Percentiles rank a stretch among this genome's conserved stretches.
These are phyloP conservation scores for Crax fasciolata DNA, from an alignment of 2,797 vertebrate genomes.

Conservation along the genomic window DNA sequence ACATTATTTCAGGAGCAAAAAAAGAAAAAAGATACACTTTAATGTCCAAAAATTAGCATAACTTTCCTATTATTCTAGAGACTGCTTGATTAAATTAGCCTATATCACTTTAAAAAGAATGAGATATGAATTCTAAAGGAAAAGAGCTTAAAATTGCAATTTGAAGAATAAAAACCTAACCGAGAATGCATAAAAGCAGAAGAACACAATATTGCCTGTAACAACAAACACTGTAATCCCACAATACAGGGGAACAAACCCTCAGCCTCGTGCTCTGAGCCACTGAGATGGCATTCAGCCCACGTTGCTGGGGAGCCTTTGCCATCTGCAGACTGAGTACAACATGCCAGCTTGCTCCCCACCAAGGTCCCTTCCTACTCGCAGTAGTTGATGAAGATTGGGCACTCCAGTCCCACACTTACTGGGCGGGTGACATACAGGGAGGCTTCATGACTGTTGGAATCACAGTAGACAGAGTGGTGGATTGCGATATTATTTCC, in stretches of 20 bases:
- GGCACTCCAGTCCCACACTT: neutral
- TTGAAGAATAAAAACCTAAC: neutral
- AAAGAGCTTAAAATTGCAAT: neutral
- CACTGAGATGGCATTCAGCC: accelerated
- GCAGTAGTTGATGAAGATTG: too few relatives aligned
- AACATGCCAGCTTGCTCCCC: neutral
- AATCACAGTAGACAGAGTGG: accelerated
- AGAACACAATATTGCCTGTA: neutral
- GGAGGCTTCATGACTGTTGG: neutral
- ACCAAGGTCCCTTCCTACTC: neutral
- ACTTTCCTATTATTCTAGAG: constrained; percentile 56
- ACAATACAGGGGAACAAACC: accelerated
- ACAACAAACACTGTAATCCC: neutral
- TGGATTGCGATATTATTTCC: neutral
- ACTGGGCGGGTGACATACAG: neutral
- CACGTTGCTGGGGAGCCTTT: neutral
- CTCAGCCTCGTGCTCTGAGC: neutral
- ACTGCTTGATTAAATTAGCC: constrained; percentile 64
- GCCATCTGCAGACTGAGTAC: neutral
- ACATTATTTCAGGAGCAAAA: constrained; percentile 10
- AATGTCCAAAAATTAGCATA: constrained; percentile 66
- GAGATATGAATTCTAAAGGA: constrained; percentile 20
- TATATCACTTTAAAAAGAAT: constrained; percentile 29
- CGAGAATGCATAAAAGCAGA: neutral
- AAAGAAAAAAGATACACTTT: constrained; percentile 10